Evolutionary conservation across 2,113 vertebrate species (phyloP), one percentile per base, ranked within the genome.

Genomic region (Okapia johnstoni): DNA sequence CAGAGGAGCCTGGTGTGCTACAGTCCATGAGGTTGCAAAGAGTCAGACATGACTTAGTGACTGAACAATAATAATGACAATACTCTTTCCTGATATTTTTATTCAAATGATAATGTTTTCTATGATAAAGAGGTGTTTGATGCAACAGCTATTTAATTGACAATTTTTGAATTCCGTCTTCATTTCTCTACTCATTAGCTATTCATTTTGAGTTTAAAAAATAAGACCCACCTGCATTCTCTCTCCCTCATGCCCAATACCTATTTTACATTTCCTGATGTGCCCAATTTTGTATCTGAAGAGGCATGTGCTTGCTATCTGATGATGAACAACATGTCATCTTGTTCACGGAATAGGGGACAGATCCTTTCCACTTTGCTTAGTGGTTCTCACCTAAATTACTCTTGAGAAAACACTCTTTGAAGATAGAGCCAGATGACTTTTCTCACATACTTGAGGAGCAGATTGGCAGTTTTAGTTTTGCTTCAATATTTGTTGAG

Each of bases 301-400:
- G 61, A 90, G 77, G 4, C 11, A 36, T 40, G 46, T 95, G 85
- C 8, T 91, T 97, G 13, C 79, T 93, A n/a, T 36, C 60, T 63
- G 80, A 96, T 63, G 80, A 96, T 43, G 81, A 92, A 58, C 17
- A 86, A 28, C 4, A 1, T 48, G 81, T 86, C 95, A 87, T 93
- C 85, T 89, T 86, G 52, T 86, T 96, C 97, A 66, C 95, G 91
- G 60, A 92, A 43, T 19, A 73, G 92, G 85, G 94, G 94, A 96
- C 88, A 97, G 1, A 5, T 93, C 81, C 28, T 79, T 33, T 96
- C 90, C 30, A 93, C 76, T 88, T 97, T 92, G 0, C 46, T 95
- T 97, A 33, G n/a, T 96, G 33, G 10, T 94, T 98, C 55, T 95
- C 93, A 97, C 46, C 25, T 97, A 97, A 97, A 97, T 96, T 76